phyloP scores from a whole-genome alignment of 1,140 invertebrate genomes.

The Nebria ingens region DNA sequence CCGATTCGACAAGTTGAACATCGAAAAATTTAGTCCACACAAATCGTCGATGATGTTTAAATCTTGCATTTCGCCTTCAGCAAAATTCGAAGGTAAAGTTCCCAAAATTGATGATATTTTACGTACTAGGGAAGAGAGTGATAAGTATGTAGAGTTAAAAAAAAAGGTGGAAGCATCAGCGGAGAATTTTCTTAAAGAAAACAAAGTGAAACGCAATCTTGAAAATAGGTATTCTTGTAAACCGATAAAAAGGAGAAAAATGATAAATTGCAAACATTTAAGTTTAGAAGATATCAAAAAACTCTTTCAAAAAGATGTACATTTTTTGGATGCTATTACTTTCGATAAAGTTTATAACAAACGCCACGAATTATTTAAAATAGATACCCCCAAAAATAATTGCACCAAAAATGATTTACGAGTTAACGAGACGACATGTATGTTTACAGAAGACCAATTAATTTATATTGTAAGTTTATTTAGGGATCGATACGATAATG shows the following conservation, averaged over 20 bases:
- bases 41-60: too few relatives aligned
- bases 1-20: too few relatives aligned
- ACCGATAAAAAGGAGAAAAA: background rate
- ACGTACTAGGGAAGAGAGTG: background rate
- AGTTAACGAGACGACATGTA: background rate
- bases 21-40: too few relatives aligned
- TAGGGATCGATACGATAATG: background rate
- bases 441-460: background rate
- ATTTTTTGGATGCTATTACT: background rate
- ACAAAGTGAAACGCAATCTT: background rate
- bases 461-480: background rate
- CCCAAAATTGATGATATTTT: background rate
- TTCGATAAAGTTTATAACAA: background rate
- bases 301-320: background rate
- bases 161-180: background rate
- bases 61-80: background rate
- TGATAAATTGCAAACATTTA: background rate
- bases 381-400: background rate
- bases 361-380: background rate
- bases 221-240: background rate
- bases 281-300: background rate
- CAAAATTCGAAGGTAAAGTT: background rate
- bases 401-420: background rate
- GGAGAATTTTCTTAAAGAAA: background rate
- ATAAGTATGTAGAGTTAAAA: background rate